Base-by-base conservation (phyloP, 2,888 invertebrate genomes). In the Nineta flava region DNA sequence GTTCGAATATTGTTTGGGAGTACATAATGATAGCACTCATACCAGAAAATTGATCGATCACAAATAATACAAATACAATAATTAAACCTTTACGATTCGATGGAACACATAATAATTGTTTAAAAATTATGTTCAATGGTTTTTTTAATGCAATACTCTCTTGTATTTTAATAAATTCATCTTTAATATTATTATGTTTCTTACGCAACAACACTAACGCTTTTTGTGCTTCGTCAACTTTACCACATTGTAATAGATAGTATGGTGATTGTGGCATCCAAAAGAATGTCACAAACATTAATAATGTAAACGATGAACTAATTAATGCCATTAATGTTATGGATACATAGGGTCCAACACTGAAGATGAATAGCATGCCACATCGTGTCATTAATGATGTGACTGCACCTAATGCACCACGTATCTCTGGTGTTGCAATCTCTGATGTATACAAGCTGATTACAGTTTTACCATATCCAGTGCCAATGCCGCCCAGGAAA, bases 1-100 rank as follows among this genome's bases (percentile, higher is more conserved):
- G 53, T 15, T 56, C 32, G 31, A 61, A 53, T 35, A 61, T 60
- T 5, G 49, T 50, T n/a, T 34, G 49, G 12, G 50, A 16, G 38
- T 52, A 52, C 16, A 41, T 15, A 12, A 31, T 6, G 3, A 53
- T 26, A 9, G 47, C 52, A 17, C 32, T 46, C 15, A 46, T 31
- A 12, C 34, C 46, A 7, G 26, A 15, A 15, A 50, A 13, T 31
- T 50, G 50, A n/a, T 50, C 21, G n/a, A 21, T 31, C 15, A 35
- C 35, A 5, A 49, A 45, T 38, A 49, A 31, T 9, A 19, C 40
- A 19, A 21, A 45, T 9, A 19, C 31, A 7, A 49, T 44, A 44
- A 49, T 31, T 13, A 49, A 44, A 16, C 44, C 41, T 31, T 45
- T 35, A 17, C 44, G 21, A 32, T 49, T 49, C 9, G 19, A 19